A percentile compares a stretch with the other conserved stretches of the same genome.
These are phyloP conservation scores for Nasonia giraulti DNA, from an alignment of 1,140 invertebrate species.

Conservation along the genomic window DNA sequence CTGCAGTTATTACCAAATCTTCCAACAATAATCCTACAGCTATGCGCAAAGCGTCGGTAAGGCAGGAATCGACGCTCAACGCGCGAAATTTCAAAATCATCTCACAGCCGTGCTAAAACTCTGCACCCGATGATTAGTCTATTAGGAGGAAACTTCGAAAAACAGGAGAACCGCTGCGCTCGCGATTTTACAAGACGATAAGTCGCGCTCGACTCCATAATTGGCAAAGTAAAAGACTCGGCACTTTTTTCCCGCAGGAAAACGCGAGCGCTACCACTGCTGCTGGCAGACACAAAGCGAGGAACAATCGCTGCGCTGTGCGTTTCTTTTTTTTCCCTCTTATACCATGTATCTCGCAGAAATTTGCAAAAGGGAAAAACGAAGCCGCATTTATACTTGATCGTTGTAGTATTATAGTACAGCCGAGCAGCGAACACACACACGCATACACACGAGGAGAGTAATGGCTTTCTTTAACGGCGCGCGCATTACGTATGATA, in stretches of 20 bases:
- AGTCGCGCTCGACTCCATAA: not conserved
- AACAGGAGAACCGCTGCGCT: not conserved
- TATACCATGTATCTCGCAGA: not conserved
- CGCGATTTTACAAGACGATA: not conserved
- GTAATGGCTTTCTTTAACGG: constrained; percentile 7
- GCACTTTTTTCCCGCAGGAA: not conserved
- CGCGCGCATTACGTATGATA: constrained; percentile 48
- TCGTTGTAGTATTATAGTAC: too few relatives aligned
- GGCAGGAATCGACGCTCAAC: too few relatives aligned
- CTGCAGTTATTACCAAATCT: too few relatives aligned
- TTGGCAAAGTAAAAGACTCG: not conserved
- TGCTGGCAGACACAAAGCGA: not conserved
- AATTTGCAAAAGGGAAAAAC: constrained; percentile 27
- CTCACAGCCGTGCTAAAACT: too few relatives aligned
- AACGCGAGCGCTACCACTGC: not conserved
- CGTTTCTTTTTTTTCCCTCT: not conserved
- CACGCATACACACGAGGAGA: not conserved
- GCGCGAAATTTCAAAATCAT: too few relatives aligned
- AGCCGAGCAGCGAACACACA: not conserved
- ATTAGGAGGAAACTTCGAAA: not conserved
- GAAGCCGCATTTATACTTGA: not conserved
- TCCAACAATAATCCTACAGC: too few relatives aligned
- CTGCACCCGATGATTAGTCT: not conserved
- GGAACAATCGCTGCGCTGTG: constrained; percentile 8
- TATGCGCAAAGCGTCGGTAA: too few relatives aligned